Base-by-base conservation (phyloP, 2,113 vertebrate species). In the Dipodomys merriami region DNA sequence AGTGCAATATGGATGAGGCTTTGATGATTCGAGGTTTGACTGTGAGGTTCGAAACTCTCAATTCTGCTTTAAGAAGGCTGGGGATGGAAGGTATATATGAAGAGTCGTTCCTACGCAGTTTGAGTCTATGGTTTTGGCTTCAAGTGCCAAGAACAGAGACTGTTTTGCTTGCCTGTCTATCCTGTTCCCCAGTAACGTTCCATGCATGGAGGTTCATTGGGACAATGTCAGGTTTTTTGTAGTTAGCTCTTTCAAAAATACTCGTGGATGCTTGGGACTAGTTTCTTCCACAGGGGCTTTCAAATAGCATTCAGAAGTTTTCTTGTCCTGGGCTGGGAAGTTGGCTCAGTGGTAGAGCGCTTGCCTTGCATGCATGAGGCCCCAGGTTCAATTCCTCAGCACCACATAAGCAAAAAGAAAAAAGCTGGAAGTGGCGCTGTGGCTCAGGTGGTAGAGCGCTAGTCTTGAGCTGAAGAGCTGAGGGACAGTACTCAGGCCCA, bases 171-270 rank as follows among this genome's bases (percentile, higher is more conserved):
- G 9, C 78, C 46, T 77, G 73, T 33, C 39, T 49, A 72, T 57
- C 68, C 46, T 25, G 39, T 64, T 25, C 60, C 15, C 62, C 88
- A 93, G 67, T 30, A 39, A 16, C 8, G 10, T 68, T 87, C 65
- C 44, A 20, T 33, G 20, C 29, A n/a, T 18, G n/a, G 49, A 64
- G 85, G 77, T 64, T 92, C 88, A 80, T 27, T 82, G 69, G 23
- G 39, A 65, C 35, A 69, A 29, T 62, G 49, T 39, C 35, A 83
- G 74, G 74, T 76, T 91, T 95, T 71, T 35, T 83, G 13, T 76
- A 78, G 44, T 77, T 83, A 74, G n/a, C 69, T 88, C 60, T 88
- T 94, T 92, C 90, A 78, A 96, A 64, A 91, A 83, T 83, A 77
- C 33, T 85, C 57, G 46, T 88, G 15, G 12, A 30, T 84, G 30